Conservation (phyloP, 2,888 invertebrate genomes). For the Chirona hameri region DNA sequence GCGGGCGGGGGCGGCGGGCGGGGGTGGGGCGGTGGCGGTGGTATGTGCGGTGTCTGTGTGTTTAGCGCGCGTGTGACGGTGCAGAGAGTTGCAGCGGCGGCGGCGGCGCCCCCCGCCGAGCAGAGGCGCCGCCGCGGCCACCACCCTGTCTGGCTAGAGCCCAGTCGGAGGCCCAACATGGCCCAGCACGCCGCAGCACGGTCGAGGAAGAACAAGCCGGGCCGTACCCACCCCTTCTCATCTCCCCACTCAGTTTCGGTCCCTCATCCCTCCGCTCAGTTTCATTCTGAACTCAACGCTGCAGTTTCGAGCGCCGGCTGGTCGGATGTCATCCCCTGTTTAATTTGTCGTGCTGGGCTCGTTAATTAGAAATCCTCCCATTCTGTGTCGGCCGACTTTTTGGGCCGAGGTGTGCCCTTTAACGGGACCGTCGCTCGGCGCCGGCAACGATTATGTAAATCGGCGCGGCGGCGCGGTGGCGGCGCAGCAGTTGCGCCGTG, state of each 20-base stretch:
- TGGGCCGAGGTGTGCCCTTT: slow-evolving; percentile 27
- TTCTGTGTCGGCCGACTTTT: slow-evolving; percentile 23
- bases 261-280: neutral
- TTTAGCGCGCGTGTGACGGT: neutral
- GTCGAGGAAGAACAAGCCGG: neutral
- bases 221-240: too few species aligned
- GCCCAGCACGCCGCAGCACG: neutral
- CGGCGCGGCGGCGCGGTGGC: neutral
- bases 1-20: neutral
- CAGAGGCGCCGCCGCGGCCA: neutral
- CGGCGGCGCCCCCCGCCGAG: neutral
- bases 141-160: neutral
- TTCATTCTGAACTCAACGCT: neutral
- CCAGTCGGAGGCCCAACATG: neutral
- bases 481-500: neutral
- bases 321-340: neutral
- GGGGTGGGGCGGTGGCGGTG: neutral
- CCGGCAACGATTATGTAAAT: slow-evolving; percentile 6
- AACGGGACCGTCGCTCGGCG: neutral
- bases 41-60: neutral
- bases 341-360: slow-evolving; percentile 8
- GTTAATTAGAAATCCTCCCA: slow-evolving; percentile 23
- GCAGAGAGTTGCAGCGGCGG: neutral
- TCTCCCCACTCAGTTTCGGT: too few species aligned
- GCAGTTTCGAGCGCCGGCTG: neutral